Base-by-base conservation (phyloP, 1,140 invertebrate species). In the Brachionus koreanus region DNA sequence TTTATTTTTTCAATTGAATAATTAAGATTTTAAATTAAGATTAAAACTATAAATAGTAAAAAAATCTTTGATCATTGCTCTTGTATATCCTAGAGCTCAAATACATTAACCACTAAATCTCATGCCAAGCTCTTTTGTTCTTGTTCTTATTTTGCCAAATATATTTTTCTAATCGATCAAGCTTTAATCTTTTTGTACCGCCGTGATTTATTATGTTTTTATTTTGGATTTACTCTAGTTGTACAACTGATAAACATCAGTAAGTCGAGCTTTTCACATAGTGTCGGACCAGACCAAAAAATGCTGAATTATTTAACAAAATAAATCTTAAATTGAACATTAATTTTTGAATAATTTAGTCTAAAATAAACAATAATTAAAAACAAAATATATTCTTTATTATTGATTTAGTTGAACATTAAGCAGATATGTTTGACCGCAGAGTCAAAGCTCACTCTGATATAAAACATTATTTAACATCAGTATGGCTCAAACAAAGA, bases 81-180 rank as follows among this genome's bases (percentile, higher is more conserved):
- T 65, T 65, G 63, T 65, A 65, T 65, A 65, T 65, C 63, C 63
- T 65, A 65, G 63, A 65, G 63, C 63, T 65, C 33, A 65, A 65
- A 65, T 65, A 25, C 63, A 65, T 65, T 65, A 65, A 65, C 63
- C 63, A 65, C 63, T 65, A 65, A 65, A 65, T 65, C 63, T 65
- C 63, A 65, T 65, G 63, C 63, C 25, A 65, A 65, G 63, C 25
- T 65, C 63, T 65, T 65, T 65, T 57, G 49, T 57, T 57, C 49
- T 57, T 57, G 49, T 57, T 57, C 49, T 57, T 57, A 57, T 16
- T 57, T 57, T 23, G 49, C 49, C 49, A 57, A 57, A 57, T 9
- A 57, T 57, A 23, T 57, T 57, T 57, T 57, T 57, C 49, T 57
- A 57, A 57, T 57, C 49, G 49, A 57, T 57, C 49, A 57, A 57